Base-by-base conservation (phyloP, 1,140 invertebrate species). In the Lepidurus packardi region DNA sequence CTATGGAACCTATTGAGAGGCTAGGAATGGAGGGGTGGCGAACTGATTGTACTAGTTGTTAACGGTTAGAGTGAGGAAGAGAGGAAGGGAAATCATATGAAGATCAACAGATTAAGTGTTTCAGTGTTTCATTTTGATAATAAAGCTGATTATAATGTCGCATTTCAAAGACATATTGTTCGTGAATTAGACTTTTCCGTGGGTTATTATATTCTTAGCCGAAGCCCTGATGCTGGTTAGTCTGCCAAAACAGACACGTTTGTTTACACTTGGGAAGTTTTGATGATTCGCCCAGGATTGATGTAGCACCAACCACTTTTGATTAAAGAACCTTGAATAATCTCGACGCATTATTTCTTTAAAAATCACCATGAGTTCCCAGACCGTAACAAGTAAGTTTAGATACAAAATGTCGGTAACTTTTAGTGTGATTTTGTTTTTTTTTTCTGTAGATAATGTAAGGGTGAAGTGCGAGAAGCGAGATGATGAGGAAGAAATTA, bases 401-500 rank as follows among this genome's bases (percentile, higher is more conserved):
- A 25, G 25, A 16, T 7, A 24, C 6, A 24, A 13, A 9, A 75
- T 75, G 21, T 75, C 8, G 16, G 10, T 10, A 11, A 8, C 74
- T 13, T 75, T 75, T 75, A 75, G 42, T n/a, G 7, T 24, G 7
- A 11, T 44, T 76, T 43, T 8, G 41, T 3, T 4, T 42, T n/a
- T 42, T n/a, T 24, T 74, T 75, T 8, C 25, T 13, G 42, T 43
- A 45, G 47, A 53, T n/a, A 74, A 34, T 42, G 79, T 77, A 41
- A 77, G 25, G n/a, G 90, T 94, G n/a, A 95, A 95, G 85, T 89
- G 92, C 82, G 93, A 94, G 87, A 80, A 80, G 25, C 81, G 82
- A 75, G 81, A 82, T 73, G 93, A 95, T 88, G 93, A 94, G 84
- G 91, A 92, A 77, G 93, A 95, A 85, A 95, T 95, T 84, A 86